Evolutionary conservation across 2,888 invertebrate species (phyloP), one percentile per base, ranked within the genome.

Genomic region (Melangyna quadrimaculata): DNA sequence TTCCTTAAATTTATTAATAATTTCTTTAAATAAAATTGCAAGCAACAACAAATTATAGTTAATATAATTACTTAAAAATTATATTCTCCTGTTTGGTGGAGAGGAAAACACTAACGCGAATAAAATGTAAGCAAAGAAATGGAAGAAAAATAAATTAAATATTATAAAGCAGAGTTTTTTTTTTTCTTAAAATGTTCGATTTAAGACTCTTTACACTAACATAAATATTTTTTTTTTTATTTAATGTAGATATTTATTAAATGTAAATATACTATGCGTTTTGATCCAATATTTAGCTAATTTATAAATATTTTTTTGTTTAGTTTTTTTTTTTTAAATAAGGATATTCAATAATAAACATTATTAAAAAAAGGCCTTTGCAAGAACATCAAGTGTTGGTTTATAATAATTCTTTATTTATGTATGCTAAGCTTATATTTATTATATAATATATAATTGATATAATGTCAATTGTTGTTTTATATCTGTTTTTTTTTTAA

Each of bases 331-430:
- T 55, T 48, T 51, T 4, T 43, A 86, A 80, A 78, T 81, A 70
- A 87, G 69, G 70, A 70, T 77, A 72, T 87, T 65, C 65, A 77
- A 82, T 89, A 87, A 88, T 87, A 89, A 88, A 88, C 87, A 90
- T 88, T 86, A 88, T 88, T 87, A 89, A 90, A 87, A 89, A 90
- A 90, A 84, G 84, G 80, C 84, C 77, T 80, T 80, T 84, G 84
- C 79, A 84, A 80, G 65, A 84, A 84, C 84, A 84, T 84, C 84
- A 75, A 84, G 78, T 73, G 83, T 79, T 84, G 59, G 74, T 79
- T 65, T 67, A 70, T 75, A 45, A 27, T 78, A 69, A 74, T 83
- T 53, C 27, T 69, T 71, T 69, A 71, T 61, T 80, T 48, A 81
- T 81, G 72, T 72, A 81, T 63, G 70, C 63, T 72, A 81, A 65